Conservation (phyloP, 2,797 vertebrate genomes). For the Betta splendens region DNA sequence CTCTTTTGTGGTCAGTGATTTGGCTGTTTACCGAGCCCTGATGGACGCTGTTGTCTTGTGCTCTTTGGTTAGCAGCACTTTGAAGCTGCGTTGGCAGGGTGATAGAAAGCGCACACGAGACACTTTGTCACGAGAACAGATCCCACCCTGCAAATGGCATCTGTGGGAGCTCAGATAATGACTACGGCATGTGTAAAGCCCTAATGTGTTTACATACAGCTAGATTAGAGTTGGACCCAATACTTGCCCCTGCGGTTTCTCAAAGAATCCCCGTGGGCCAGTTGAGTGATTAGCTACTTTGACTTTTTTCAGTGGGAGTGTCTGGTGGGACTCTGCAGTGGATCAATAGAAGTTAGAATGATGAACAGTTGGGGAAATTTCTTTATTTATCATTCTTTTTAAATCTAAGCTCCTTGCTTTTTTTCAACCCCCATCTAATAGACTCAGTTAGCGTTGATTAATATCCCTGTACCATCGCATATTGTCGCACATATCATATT, state of each 20-base stretch:
- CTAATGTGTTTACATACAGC: conserved; percentile 78
- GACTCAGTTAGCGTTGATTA: conserved; percentile 64
- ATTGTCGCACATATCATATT: conserved; percentile 44
- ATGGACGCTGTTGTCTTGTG: conserved; percentile 22
- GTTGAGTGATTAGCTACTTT: conserved; percentile 79
- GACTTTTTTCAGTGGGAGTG: conserved; percentile 62
- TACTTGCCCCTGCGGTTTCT: conserved; percentile 70
- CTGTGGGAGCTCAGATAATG: conserved; percentile 62
- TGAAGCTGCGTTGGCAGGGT: conserved; percentile 44
- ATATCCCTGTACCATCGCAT: conserved; percentile 35
- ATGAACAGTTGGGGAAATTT: conserved; percentile 68
- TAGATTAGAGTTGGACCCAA: conserved; percentile 71
- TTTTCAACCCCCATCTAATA: conserved; percentile 59
- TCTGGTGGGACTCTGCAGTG: conserved; percentile 62
- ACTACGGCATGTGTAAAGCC: conserved; percentile 61
- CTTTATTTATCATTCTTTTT: conserved; percentile 49
- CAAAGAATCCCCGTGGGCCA: conserved; percentile 71
- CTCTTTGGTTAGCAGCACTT: conserved; percentile 34
- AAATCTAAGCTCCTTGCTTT: conserved; percentile 45
- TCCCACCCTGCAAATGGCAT: conserved; percentile 52
- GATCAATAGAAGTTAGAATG: conserved; percentile 78
- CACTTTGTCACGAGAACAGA: conserved; percentile 54
- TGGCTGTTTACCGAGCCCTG: conserved; percentile 8
- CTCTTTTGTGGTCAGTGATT: conserved; percentile 20
- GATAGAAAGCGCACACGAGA: conserved; percentile 45